Evolutionary conservation across 2,888 invertebrate genomes (phyloP), one percentile per base, ranked within the genome.

Genomic region (Pristionchus mayeri): DNA sequence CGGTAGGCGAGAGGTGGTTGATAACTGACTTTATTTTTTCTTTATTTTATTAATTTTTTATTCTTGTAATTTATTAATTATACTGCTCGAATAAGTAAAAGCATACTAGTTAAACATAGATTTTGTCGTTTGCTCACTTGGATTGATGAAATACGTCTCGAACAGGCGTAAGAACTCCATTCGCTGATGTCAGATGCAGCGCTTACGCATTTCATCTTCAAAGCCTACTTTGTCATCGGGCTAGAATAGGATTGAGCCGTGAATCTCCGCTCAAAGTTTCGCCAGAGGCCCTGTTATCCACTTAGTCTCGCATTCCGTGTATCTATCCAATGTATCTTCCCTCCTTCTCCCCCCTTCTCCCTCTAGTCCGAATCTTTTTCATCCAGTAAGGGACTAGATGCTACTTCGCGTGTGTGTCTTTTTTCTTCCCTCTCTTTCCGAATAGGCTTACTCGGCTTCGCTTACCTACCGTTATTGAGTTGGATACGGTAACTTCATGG

Each of bases 301-400:
- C 40, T 71, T 71, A 71, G 71, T 67, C 60, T 27, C 7, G 44
- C 60, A 60, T 60, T 60, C 44, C 60, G 60, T 37, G 63, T 63
- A 63, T 63, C 63, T 63, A 16, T 27, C 63, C 63, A 63, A 7
- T 34, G 63, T 63, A 34, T 44, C 75, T 75, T 75, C 44, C 48
- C 75, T 75, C 75, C 21, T 27, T 44, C 75, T 75, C 44, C 44
- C 3, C 9, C 27, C 21, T n/a, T 37, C 71, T 13, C 71, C 27
- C 71, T 3, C 37, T 37, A 13, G 52, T 52, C 34, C 63, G 63
- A 63, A 63, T 63, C 63, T 63, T 63, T 63, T 63, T 63, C 63
- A 63, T 63, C 63, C 63, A 24, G 54, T 2, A 6, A n/a, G 60
- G 34, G 34, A 27, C 44, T 44, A 13, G 44, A 6, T 6, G 44